phyloP scores from a whole-genome alignment of 64 coral and sea anemone genomes.

The Porites australiensis region DNA sequence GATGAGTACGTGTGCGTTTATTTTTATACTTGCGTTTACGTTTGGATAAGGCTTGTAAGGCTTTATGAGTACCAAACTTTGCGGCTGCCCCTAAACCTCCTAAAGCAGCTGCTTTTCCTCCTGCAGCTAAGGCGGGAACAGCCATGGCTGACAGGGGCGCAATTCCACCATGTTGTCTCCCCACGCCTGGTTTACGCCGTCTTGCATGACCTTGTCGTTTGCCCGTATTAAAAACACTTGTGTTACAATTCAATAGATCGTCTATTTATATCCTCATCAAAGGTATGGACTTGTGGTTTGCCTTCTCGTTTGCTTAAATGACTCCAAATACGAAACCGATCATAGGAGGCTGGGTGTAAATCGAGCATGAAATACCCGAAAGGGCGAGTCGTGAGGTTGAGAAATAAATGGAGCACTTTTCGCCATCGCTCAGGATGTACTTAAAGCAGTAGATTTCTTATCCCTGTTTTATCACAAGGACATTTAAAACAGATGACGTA shows the following conservation, averaged over 20 bases:
- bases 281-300: too few relatives aligned
- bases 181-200: slow-evolving; percentile 22
- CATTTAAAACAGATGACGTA: slow-evolving; percentile 47
- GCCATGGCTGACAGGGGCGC: too few relatives aligned
- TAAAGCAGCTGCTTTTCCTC: slow-evolving; percentile 45
- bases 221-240: too few relatives aligned
- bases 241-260: too few relatives aligned
- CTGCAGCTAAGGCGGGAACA: neutral
- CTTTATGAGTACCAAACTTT: neutral
- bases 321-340: too few relatives aligned
- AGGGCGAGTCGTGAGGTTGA: neutral
- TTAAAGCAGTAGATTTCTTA: neutral
- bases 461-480: neutral
- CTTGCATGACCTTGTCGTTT: too few relatives aligned
- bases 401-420: neutral
- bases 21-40: too few relatives aligned
- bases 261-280: too few relatives aligned
- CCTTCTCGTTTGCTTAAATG: too few relatives aligned
- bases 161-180: too few relatives aligned
- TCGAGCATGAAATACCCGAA: slow-evolving; percentile 37
- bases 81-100: slow-evolving; percentile 30
- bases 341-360: neutral
- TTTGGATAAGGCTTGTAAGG: neutral
- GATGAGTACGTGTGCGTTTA: too few relatives aligned
- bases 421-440: neutral